A percentile compares a stretch with the other conserved stretches of the same genome.
phyloP scores from a whole-genome alignment of 2,888 invertebrate genomes.

The Brachylomia viminalis region DNA sequence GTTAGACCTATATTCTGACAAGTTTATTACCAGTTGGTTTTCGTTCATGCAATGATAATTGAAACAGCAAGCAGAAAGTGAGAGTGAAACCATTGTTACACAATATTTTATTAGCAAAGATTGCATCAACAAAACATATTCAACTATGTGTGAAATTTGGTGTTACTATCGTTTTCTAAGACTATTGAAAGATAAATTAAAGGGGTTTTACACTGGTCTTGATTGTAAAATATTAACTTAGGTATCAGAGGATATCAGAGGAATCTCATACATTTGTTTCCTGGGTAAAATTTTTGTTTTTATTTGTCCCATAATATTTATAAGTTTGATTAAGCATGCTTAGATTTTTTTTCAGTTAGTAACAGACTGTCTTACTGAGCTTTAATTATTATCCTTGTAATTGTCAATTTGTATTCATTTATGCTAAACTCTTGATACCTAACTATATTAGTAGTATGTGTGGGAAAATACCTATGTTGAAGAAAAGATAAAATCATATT shows the following conservation, averaged over 20 bases:
- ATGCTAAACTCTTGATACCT: background rate
- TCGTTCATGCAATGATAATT: constrained; percentile 1
- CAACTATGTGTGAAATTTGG: constrained; percentile 19
- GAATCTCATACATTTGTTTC: background rate
- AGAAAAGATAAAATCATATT: background rate
- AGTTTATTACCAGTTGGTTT: background rate
- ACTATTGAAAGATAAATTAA: constrained; percentile 1
- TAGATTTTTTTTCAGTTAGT: background rate
- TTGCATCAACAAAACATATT: constrained; percentile 30
- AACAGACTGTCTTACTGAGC: background rate
- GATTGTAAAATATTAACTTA: background rate
- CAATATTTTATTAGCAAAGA: constrained; percentile 42
- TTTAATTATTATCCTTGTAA: background rate
- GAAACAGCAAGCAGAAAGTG: background rate
- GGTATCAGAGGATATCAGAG: background rate
- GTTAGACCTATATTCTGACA: background rate
- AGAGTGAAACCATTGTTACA: background rate
- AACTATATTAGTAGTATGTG: background rate
- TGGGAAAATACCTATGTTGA: background rate
- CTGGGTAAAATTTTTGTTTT: background rate
- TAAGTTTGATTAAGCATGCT: background rate
- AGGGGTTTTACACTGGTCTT: background rate
- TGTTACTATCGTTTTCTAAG: background rate
- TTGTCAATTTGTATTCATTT: background rate
- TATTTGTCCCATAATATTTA: background rate